These are phyloP conservation scores for Ophiodon elongatus DNA, from an alignment of 2,113 vertebrate genomes.

Conservation along the genomic window DNA sequence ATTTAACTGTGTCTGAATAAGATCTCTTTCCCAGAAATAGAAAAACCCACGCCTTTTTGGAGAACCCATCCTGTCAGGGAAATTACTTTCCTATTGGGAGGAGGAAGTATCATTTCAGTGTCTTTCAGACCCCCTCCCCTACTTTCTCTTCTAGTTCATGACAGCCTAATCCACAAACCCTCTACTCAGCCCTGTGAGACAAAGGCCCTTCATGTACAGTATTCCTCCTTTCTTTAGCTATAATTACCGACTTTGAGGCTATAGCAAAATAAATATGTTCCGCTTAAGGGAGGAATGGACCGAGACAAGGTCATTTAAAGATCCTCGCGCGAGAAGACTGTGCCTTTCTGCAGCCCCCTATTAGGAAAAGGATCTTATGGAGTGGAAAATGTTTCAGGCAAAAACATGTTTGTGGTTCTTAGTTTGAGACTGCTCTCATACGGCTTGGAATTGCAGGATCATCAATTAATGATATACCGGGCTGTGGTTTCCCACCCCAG, in stretches of 20 bases:
- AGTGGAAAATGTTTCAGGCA: conserved; percentile 40
- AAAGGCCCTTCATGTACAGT: conserved; percentile 40
- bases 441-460: conserved; percentile 65
- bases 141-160: conserved; percentile 49
- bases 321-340: conserved; percentile 4
- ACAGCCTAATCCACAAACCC: conserved; percentile 62
- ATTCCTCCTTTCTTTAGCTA: background rate
- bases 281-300: conserved; percentile 36
- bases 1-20: conserved; percentile 66
- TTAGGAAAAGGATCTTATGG: conserved; percentile 25
- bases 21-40: conserved; percentile 53
- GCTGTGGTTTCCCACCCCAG: conserved; percentile 64
- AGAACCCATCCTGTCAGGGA: conserved; percentile 69
- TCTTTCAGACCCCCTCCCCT: conserved; percentile 63
- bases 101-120: conserved; percentile 61
- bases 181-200: conserved; percentile 59
- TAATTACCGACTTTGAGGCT: conserved; percentile 48
- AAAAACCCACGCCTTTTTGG: conserved; percentile 41
- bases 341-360: conserved; percentile 16
- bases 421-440: conserved; percentile 50
- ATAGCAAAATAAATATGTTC: conserved; percentile 45
- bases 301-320: conserved; percentile 60
- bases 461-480: conserved; percentile 79
- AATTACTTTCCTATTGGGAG: conserved; percentile 65
- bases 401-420: conserved; percentile 27